phyloP scores from a whole-genome alignment of 2,113 vertebrate species.

The Cochlearius cochlearius region DNA sequence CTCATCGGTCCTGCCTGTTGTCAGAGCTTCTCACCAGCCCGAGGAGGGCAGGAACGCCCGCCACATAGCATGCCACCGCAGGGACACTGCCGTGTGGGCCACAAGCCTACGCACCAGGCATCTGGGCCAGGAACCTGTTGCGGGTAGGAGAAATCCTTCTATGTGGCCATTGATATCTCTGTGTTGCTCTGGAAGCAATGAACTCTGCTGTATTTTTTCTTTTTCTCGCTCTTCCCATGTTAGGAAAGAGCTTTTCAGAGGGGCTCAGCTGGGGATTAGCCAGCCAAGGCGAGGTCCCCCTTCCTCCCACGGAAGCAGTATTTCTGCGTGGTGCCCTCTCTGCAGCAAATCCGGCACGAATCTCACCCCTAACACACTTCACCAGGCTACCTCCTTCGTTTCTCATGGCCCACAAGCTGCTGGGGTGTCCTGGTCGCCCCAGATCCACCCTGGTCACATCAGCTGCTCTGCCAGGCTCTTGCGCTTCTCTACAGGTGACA shows the following conservation, averaged over 20 bases:
- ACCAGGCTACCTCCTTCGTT: neutral
- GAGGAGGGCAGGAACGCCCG: neutral
- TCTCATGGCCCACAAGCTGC: neutral
- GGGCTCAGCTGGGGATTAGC: neutral
- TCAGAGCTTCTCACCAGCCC: neutral
- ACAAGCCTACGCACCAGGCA: neutral
- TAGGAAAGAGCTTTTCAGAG: neutral
- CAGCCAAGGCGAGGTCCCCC: rapidly evolving
- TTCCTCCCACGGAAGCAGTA: neutral
- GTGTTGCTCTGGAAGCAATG: neutral
- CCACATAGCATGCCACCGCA: rapidly evolving
- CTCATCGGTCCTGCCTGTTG: neutral
- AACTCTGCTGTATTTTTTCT: neutral
- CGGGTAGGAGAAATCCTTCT: neutral
- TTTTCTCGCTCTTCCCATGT: neutral
- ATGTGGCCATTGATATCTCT: neutral
- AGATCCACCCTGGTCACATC: neutral
- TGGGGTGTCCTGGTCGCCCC: neutral
- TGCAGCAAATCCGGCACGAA: neutral
- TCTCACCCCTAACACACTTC: neutral
- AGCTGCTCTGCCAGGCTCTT: neutral
- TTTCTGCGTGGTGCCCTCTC: neutral
- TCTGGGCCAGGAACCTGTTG: neutral
- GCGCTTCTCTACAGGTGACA: neutral
- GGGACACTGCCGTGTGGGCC: neutral